phyloP scores from a whole-genome alignment of 2,888 invertebrate species.

The Agrotis segetum region DNA sequence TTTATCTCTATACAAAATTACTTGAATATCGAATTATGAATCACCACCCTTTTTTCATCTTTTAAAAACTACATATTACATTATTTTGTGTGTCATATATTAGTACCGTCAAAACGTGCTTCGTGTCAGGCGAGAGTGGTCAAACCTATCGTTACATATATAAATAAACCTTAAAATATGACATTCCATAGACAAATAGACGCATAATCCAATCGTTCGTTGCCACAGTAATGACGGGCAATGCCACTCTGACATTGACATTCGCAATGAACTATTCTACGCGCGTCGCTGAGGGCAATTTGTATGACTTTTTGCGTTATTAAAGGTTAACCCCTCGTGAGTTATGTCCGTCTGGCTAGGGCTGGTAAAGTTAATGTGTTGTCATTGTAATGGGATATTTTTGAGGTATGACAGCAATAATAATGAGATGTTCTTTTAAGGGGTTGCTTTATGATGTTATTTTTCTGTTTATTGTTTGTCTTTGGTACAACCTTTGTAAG shows the following conservation, averaged over 20 bases:
- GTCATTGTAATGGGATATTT: constrained; percentile 39
- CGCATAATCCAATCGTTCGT: constrained; percentile 25
- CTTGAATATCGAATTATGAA: too few species aligned
- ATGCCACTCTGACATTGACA: constrained; percentile 60
- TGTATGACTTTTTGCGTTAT: constrained; percentile 59
- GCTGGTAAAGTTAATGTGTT: constrained; percentile 37
- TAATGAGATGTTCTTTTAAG: constrained; percentile 27
- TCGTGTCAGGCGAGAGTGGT: too few species aligned
- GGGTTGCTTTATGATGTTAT: constrained; percentile 7
- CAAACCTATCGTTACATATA: too few species aligned
- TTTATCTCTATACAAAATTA: too few species aligned
- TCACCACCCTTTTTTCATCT: too few species aligned
- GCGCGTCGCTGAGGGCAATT: constrained; percentile 53
- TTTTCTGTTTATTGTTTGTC: constrained; percentile 10
- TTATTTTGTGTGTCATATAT: too few species aligned
- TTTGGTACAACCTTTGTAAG: background rate
- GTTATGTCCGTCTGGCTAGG: constrained; percentile 57
- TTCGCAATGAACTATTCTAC: constrained; percentile 32
- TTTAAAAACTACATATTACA: background rate
- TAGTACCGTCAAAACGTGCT: too few species aligned
- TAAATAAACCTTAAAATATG: background rate
- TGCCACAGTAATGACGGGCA: constrained; percentile 26
- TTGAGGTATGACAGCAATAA: constrained; percentile 30
- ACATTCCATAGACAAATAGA: constrained; percentile 30
- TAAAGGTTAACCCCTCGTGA: constrained; percentile 56